Base-by-base conservation (phyloP, 37 sponge, comb jelly and placozoan genomes). In the Sycon ciliatum region DNA sequence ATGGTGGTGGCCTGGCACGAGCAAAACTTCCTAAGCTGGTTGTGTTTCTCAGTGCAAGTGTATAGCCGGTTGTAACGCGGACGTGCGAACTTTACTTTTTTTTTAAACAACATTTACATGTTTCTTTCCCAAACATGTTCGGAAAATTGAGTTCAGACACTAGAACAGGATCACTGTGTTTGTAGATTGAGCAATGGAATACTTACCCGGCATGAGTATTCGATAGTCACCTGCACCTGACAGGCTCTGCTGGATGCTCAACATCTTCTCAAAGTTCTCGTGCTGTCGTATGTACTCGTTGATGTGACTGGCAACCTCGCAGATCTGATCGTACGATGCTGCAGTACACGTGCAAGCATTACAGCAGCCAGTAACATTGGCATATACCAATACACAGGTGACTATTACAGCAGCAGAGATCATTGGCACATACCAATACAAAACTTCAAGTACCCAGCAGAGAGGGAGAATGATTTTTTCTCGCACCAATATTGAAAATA, bases 201-300 rank as follows among this genome's bases (percentile, higher is more conserved):
- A 20, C 26, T 28, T 20, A 62, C 65, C 70, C 9, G 70, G 70
- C 16, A 22, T 53, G 9, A 68, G 53, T 32, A 68, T 57, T n/a
- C n/a, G n/a, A n/a, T n/a, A n/a, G 11, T 36, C 55, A 18, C 11
- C 38, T 29, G 24, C 38, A 5, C 89, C 89, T 38, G 82, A 65
- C 32, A 89, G 55, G 36, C 73, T 56, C 5, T 81, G 77, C 52
- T 89, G 89, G 33, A 89, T 85, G 1, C 60, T 31, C 7, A 84
- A 53, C 78, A 89, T 79, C 58, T 85, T 81, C 34, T 73, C 38
- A 37, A 74, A 61, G 74, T 85, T 84, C 24, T 89, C 82, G 35
- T 89, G 89, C 30, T 66, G 54, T 39, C 82, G 72, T 9, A 89
- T 77, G 62, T 78, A 56, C 49, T 89, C 89, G 73, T 89, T 89